Percentiles rank a stretch among this genome's conserved stretches.
Evolutionary conservation across 2,888 invertebrate genomes (phyloP).

Genomic region (Sipunculus nudus): DNA sequence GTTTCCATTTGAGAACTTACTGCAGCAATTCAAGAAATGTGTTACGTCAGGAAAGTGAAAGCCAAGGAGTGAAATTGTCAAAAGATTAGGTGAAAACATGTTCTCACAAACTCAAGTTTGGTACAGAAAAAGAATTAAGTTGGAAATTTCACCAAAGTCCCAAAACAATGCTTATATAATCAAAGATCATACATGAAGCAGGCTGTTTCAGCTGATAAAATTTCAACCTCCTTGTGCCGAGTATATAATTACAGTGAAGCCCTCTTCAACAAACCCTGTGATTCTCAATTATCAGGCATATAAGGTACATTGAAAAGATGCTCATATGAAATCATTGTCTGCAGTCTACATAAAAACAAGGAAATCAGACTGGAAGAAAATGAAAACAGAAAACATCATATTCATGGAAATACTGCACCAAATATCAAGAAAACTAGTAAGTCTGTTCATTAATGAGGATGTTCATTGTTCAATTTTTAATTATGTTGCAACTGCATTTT

Average conservation of each 20-base stretch:
- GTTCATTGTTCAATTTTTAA: no score
- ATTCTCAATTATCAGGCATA: not conserved
- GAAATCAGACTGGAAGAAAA: no score
- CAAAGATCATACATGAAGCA: not conserved
- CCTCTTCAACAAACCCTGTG: conserved; percentile 4
- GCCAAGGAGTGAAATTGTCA: not conserved
- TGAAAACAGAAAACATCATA: no score
- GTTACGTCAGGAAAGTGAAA: not conserved
- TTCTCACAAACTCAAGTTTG: no score
- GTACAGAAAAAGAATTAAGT: not conserved
- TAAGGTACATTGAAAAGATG: no score
- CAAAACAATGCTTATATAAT: conserved; percentile 3
- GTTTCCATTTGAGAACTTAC: conserved; percentile 2
- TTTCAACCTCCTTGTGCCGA: not conserved
- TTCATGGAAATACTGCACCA: no score
- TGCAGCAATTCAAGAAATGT: not conserved
- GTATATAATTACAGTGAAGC: not conserved
- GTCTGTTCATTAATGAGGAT: no score
- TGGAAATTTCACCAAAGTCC: not conserved
- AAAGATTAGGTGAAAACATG: not conserved
- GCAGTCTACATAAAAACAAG: no score
- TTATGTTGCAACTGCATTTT: no score
- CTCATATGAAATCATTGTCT: no score
- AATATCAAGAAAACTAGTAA: no score
- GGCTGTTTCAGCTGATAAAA: not conserved